Conservation (phyloP, 1,140 invertebrate species). For the Microplitis demolitor region DNA sequence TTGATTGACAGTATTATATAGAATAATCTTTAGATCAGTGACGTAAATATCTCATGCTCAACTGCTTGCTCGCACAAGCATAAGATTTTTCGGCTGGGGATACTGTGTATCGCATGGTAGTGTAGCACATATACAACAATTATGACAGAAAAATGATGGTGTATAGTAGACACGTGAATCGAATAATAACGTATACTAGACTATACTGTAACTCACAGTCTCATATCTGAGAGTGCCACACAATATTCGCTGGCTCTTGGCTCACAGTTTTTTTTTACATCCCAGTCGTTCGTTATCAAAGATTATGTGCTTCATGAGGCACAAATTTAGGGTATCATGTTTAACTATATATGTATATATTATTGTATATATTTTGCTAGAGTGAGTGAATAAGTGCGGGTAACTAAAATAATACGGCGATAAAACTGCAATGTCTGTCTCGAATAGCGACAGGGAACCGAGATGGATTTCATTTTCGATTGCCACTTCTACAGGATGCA, state of each 20-base stretch:
- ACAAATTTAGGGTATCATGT: conserved; percentile 7
- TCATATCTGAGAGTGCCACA: too few relatives aligned
- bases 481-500: too few relatives aligned
- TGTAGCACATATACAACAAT: conserved; percentile 33
- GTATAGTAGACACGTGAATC: conserved; percentile 4
- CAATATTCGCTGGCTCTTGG: conserved; percentile 7
- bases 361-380: too few relatives aligned
- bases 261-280: background rate
- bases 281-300: conserved; percentile 38
- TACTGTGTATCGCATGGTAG: conserved; percentile 20
- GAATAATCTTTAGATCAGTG: background rate
- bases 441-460: background rate
- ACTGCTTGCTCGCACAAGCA: conserved; percentile 17
- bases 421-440: background rate
- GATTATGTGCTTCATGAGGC: conserved; percentile 38
- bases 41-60: conserved; percentile 5
- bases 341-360: too few relatives aligned
- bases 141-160: conserved; percentile 33
- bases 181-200: background rate
- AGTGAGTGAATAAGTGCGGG: background rate
- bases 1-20: background rate
- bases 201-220: background rate
- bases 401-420: background rate
- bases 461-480: too few relatives aligned
- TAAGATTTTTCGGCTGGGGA: conserved; percentile 39